Evolutionary conservation across 2,888 invertebrate species (phyloP), one percentile per base, ranked within the genome.

Genomic region (Torymus aiolomorphi): DNA sequence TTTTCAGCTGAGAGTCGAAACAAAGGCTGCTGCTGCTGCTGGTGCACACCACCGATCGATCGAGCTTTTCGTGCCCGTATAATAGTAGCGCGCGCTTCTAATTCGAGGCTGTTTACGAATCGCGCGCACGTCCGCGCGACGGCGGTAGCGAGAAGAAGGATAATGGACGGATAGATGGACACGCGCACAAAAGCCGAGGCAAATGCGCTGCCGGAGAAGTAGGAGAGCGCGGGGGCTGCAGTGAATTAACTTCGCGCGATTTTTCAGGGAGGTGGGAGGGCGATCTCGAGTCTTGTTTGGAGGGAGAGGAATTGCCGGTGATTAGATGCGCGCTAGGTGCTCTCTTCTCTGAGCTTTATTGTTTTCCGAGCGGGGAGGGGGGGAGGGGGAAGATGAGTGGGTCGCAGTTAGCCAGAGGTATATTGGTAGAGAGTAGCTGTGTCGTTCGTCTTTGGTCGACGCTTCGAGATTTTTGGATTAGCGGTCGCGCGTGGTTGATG

Each of bases 21-120:
- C 42, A 42, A 42, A 42, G 42, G 42, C 42, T 42, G 8, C 42
- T 42, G 8, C 31, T 31, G 2, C 31, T 31, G 8, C 2, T 3
- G 31, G 31, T 8, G 42, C 42, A 42, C 8, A 42, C 8, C 42
- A 80, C 73, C 81, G 83, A 85, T 83, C 85, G 83, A 83, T 83
- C 70, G 82, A 80, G 81, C 79, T 80, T 79, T 66, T 72, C 62
- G 65, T 49, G 78, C 81, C 75, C 76, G 56, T 76, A 82, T 82
- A 83, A 84, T 83, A 82, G 71, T 80, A 18, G 49, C 13, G 71
- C n/a, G 63, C 18, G 54, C 42, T 42, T 42, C 42, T 42, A 42
- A 16, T 13, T n/a, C 63, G 24, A 18, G 61, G 16, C 80, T 83
- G 80, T 82, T 82, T 84, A 77, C 78, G 80, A 81, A 80, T 82